A percentile compares a stretch with the other conserved stretches of the same genome.
phyloP scores from a whole-genome alignment of 1,140 invertebrate species.

The Drosophila novamexicana region DNA sequence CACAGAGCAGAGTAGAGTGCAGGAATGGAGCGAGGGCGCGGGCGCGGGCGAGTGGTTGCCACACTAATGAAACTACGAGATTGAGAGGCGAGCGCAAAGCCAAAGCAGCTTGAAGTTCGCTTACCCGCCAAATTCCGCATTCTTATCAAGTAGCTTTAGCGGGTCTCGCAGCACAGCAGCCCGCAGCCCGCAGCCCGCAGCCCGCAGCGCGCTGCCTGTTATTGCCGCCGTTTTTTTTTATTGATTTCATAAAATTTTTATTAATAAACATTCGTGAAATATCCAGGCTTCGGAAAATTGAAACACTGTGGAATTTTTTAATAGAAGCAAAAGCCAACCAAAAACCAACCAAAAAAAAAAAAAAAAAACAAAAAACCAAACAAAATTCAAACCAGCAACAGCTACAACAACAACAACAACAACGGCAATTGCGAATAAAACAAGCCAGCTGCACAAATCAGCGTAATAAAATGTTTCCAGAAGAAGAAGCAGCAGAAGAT shows the following conservation, averaged over 20 bases:
- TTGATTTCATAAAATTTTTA: conserved; percentile 79
- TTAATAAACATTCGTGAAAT: conserved; percentile 79
- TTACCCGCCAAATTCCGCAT: not conserved
- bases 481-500: conserved; percentile 8
- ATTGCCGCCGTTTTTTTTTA: conserved; percentile 43
- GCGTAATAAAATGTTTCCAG: conserved; percentile 64
- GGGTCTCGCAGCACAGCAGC: no score
- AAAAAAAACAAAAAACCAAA: conserved; percentile 3
- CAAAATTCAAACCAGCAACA: conserved; percentile 24
- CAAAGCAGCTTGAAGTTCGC: conserved; percentile 39
- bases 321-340: conserved; percentile 53
- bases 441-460: conserved; percentile 51
- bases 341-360: conserved; percentile 27
- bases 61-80: conserved; percentile 50
- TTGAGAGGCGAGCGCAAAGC: conserved; percentile 24
- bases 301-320: conserved; percentile 70
- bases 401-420: conserved; percentile 13
- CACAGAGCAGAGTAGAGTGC: not conserved
- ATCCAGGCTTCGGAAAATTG: conserved; percentile 52
- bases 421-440: not conserved
- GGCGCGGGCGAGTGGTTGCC: conserved; percentile 3
- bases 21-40: not conserved
- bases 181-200: not conserved
- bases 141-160: conserved; percentile 5
- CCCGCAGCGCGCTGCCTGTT: not conserved